Evolutionary conservation across 2,888 invertebrate genomes (phyloP).

Genomic region (Pseudanteris insignis): DNA sequence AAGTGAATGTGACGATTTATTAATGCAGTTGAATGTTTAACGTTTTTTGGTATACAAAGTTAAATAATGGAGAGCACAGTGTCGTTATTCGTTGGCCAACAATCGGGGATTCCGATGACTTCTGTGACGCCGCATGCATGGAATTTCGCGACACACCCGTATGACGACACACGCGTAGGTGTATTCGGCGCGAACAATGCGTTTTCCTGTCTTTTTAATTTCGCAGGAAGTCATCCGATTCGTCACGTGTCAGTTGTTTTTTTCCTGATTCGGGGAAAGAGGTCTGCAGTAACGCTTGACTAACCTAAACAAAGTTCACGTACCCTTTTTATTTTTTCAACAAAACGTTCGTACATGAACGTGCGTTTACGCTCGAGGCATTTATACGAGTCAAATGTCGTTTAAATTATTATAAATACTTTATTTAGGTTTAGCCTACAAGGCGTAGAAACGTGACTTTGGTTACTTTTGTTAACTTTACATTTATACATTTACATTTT

Average conservation of each 20-base stretch:
- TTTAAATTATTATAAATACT: too few relatives aligned
- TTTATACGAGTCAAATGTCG: too few relatives aligned
- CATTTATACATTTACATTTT: too few relatives aligned
- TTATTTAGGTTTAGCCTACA: too few relatives aligned
- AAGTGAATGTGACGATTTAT: too few relatives aligned
- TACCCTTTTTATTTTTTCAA: neutral
- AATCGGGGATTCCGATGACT: slow-evolving; percentile 22
- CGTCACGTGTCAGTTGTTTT: slow-evolving; percentile 36
- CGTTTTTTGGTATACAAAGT: too few relatives aligned
- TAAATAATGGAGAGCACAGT: neutral
- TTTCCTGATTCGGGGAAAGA: slow-evolving; percentile 26
- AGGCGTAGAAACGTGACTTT: too few relatives aligned
- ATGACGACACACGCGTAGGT: slow-evolving; percentile 40
- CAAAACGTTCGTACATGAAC: neutral
- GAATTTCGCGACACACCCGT: slow-evolving; percentile 56
- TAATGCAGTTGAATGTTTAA: too few relatives aligned
- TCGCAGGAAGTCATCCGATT: slow-evolving; percentile 44
- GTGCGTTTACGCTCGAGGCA: too few relatives aligned
- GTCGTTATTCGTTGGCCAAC: slow-evolving; percentile 4
- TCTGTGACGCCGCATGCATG: slow-evolving; percentile 45
- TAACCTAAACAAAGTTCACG: slow-evolving; percentile 7
- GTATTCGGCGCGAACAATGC: slow-evolving; percentile 53
- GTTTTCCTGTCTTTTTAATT: slow-evolving; percentile 53
- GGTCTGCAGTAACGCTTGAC: slow-evolving; percentile 4
- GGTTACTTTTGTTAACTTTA: too few relatives aligned